A percentile compares a stretch with the other conserved stretches of the same genome.
Conservation (phyloP, 2,888 invertebrate genomes). For the Brachylomia viminalis region DNA sequence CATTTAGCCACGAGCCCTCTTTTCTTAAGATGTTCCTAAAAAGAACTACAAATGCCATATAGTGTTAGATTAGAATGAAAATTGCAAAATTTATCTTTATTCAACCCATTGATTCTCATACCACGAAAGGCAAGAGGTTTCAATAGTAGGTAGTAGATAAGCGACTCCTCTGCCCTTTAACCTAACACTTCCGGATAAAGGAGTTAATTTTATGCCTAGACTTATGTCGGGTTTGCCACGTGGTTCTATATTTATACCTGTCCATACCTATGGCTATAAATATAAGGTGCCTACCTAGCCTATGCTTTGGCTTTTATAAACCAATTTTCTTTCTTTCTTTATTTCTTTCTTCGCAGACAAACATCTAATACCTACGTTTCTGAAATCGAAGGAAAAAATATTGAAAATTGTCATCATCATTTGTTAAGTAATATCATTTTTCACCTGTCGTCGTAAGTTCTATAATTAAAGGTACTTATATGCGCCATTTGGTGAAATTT, state of each 20-base stretch:
- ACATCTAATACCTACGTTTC: too few species aligned
- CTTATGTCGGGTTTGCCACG: neutral
- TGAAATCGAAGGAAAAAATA: neutral
- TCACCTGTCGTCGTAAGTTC: neutral
- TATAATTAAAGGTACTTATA: neutral
- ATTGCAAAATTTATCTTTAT: slow-evolving; percentile 29
- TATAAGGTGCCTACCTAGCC: neutral
- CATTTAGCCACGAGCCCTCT: too few species aligned
- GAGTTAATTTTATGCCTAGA: slow-evolving; percentile 23
- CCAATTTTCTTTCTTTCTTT: too few species aligned
- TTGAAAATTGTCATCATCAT: neutral
- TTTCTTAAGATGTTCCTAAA: too few species aligned
- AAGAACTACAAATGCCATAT: neutral
- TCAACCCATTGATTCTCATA: slow-evolving; percentile 44
- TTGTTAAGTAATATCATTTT: neutral
- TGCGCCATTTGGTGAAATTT: too few species aligned
- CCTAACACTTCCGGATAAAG: slow-evolving; percentile 40
- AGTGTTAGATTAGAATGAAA: slow-evolving; percentile 31
- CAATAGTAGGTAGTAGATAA: slow-evolving; percentile 28
- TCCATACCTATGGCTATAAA: neutral
- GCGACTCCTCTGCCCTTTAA: slow-evolving; percentile 41
- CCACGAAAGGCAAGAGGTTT: slow-evolving; percentile 16
- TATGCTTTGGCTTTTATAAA: too few species aligned
- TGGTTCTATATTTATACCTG: neutral
- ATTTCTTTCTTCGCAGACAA: too few species aligned